phyloP scores from a whole-genome alignment of 2,888 invertebrate genomes.

The Ichneumon xanthorius region DNA sequence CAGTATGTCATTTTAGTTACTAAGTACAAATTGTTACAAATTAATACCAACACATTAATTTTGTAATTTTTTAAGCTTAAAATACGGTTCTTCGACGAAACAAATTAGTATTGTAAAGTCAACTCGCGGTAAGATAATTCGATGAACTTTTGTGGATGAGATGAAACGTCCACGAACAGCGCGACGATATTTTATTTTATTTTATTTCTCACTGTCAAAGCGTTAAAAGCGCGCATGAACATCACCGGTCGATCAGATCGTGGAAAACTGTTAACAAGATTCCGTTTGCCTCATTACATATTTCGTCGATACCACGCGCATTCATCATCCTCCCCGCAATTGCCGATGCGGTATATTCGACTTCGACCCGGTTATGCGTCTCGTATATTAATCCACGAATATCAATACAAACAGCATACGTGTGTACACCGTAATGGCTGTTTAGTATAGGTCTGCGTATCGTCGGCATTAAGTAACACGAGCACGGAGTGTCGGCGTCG shows the following conservation, averaged over 20 bases:
- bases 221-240: background rate
- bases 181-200: too few relatives aligned
- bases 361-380: slow-evolving; percentile 20
- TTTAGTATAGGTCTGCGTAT: slow-evolving; percentile 37
- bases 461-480: slow-evolving; percentile 66
- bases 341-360: slow-evolving; percentile 24
- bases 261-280: slow-evolving; percentile 33
- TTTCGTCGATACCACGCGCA: slow-evolving; percentile 37
- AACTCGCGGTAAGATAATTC: too few relatives aligned
- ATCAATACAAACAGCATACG: background rate
- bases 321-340: slow-evolving; percentile 48
- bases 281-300: slow-evolving; percentile 52
- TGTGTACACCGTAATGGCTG: background rate
- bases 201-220: background rate
- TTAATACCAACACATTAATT: too few relatives aligned
- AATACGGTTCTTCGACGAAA: too few relatives aligned
- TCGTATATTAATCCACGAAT: slow-evolving; percentile 44
- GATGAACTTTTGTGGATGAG: too few relatives aligned
- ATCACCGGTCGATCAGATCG: slow-evolving; percentile 8
- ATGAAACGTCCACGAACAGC: too few relatives aligned
- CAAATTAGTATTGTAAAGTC: too few relatives aligned
- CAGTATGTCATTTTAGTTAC: too few relatives aligned
- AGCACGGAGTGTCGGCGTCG: slow-evolving; percentile 64
- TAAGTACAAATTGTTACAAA: too few relatives aligned
- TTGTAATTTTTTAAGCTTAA: too few relatives aligned